Conservation (phyloP, 2,797 vertebrate species). For the Xiphophorus birchmanni region DNA sequence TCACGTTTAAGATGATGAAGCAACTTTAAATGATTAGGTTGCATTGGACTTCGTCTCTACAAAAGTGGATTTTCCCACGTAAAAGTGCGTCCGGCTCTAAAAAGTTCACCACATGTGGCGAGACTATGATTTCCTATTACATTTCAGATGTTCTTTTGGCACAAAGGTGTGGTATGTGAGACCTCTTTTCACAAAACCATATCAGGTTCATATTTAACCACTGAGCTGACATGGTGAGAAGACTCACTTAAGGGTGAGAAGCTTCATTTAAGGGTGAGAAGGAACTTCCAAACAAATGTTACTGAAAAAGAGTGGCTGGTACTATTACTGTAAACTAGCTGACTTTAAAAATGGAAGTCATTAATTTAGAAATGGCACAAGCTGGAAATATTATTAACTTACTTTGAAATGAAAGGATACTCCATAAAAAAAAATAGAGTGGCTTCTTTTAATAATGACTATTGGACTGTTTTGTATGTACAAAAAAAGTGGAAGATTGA, state of each 20-base stretch:
- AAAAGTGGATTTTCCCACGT: not conserved
- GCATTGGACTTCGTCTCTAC: not conserved
- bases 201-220: not conserved
- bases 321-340: not conserved
- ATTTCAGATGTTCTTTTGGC: not conserved
- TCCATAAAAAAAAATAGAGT: not conserved
- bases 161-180: not conserved
- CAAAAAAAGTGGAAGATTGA: not conserved
- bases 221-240: not conserved
- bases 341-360: not conserved
- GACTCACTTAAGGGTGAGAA: not conserved
- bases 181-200: not conserved
- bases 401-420: not conserved
- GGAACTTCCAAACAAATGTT: not conserved
- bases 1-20: not conserved
- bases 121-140: constrained; percentile 7
- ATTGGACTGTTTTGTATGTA: not conserved
- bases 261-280: not conserved
- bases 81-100: not conserved
- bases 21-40: not conserved
- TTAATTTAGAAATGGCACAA: not conserved
- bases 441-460: not conserved
- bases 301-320: not conserved
- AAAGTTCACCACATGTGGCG: constrained; percentile 7
- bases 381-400: not conserved